Evolutionary conservation across 1,140 invertebrate species (phyloP), one percentile per base, ranked within the genome.

Genomic region (Zaprionus kolodkinae): DNA sequence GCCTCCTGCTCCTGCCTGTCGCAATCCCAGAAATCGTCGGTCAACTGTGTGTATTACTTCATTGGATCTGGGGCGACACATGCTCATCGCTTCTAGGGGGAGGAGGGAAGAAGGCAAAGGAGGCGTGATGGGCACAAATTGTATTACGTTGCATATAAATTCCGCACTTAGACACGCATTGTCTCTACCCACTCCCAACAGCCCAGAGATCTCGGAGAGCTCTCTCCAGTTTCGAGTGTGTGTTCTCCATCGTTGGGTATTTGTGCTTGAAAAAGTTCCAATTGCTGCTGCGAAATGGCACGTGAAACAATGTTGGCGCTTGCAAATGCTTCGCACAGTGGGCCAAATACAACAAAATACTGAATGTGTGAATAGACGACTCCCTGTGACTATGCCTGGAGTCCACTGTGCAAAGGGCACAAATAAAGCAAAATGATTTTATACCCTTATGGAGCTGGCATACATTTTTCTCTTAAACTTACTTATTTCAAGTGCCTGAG

Each of bases 91-190:
- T 3, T 30, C 1, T 30, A 0, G 27, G 27, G 2, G 21, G 21
- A 21, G 2, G 21, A n/a, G 21, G 21, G 2, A 21, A 21, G 21
- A 1, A 21, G 21, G 21, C n/a, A 17, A 9, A 6, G 11, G 1
- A 9, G 40, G 40, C 40, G 45, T 50, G 38, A 38, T 30, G 48
- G 57, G 33, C 57, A 55, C 63, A 83, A 83, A 81, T 83, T 81
- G 81, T 83, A 81, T 78, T 81, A 75, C 72, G 48, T 61, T 68
- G 72, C 81, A 90, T 89, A 79, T 89, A 89, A 89, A 90, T 89
- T 86, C 81, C 85, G 77, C 81, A 89, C 85, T 89, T 89, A 90
- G 86, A 86, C 85, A 89, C 85, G 85, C 85, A 89, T 74, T 59
- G 54, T 59, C 71, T 50, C 38, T 6, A 30, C 21, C 40, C 21